phyloP scores from a whole-genome alignment of 2,888 invertebrate species.

The Campoplex nolae region DNA sequence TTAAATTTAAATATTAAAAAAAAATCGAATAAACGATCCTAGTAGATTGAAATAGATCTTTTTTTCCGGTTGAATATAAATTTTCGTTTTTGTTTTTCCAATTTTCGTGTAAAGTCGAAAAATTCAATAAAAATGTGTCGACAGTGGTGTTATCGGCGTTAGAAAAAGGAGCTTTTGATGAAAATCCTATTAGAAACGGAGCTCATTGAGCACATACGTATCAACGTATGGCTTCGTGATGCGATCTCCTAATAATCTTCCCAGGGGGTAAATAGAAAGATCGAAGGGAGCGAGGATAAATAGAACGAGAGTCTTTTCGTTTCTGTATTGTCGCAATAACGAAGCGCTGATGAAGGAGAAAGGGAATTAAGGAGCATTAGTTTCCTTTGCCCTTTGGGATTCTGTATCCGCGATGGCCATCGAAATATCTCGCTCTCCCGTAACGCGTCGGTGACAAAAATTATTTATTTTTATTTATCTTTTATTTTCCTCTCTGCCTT shows the following conservation, averaged over 20 bases:
- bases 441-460: background rate
- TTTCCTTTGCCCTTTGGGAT: background rate
- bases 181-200: background rate
- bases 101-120: background rate
- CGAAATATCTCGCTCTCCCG: background rate
- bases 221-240: background rate
- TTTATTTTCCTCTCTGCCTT: background rate
- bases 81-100: background rate
- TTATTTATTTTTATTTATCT: background rate
- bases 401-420: background rate
- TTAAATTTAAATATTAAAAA: no score
- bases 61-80: no score
- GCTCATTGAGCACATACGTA: background rate
- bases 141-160: background rate
- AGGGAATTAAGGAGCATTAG: background rate
- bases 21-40: no score
- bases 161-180: background rate
- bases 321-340: no score
- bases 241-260: background rate
- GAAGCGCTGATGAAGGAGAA: no score
- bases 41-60: no score
- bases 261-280: background rate
- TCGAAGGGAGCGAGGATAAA: no score
- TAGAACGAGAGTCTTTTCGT: no score
- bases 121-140: background rate